Conservation (phyloP, 1,140 invertebrate genomes). For the Monomorium pharaonis region DNA sequence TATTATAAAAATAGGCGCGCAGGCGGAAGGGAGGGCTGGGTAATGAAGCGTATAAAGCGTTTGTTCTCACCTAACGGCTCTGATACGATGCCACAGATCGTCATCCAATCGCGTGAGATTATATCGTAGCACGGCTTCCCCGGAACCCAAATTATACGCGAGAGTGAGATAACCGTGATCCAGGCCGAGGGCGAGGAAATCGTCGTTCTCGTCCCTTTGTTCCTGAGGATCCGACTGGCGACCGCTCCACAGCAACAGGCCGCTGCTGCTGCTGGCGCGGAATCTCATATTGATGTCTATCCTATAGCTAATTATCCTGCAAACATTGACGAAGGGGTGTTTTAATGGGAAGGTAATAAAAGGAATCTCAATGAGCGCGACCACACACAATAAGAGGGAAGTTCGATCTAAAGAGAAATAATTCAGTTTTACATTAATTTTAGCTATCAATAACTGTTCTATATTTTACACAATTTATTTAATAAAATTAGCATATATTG, state of each 20-base stretch:
- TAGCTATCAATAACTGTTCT: background rate
- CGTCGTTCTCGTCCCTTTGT: constrained; percentile 87
- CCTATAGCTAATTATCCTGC: constrained; percentile 91
- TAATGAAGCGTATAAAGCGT: constrained; percentile 17
- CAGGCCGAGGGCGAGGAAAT: constrained; percentile 94
- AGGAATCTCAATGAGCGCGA: background rate
- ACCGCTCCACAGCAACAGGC: constrained; percentile 96
- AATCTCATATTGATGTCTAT: constrained; percentile 94
- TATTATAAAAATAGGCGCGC: constrained; percentile 13
- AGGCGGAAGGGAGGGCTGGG: background rate
- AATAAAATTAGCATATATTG: background rate
- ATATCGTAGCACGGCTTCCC: constrained; percentile 92
- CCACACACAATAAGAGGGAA: background rate
- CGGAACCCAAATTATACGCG: constrained; percentile 91
- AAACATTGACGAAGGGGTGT: constrained; percentile 57
- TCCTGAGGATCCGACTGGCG: constrained; percentile 86
- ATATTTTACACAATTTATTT: too few species aligned
- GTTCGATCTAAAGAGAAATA: background rate
- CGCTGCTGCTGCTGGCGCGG: constrained; percentile 88
- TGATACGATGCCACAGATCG: constrained; percentile 95
- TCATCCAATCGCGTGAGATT: constrained; percentile 96
- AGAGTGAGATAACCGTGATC: constrained; percentile 90
- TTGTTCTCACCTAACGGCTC: constrained; percentile 91
- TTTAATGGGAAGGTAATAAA: background rate
- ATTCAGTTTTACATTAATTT: background rate